Evolutionary conservation across 1,140 invertebrate genomes (phyloP), one percentile per base, ranked within the genome.

Genomic region (Epicauta chinensis): DNA sequence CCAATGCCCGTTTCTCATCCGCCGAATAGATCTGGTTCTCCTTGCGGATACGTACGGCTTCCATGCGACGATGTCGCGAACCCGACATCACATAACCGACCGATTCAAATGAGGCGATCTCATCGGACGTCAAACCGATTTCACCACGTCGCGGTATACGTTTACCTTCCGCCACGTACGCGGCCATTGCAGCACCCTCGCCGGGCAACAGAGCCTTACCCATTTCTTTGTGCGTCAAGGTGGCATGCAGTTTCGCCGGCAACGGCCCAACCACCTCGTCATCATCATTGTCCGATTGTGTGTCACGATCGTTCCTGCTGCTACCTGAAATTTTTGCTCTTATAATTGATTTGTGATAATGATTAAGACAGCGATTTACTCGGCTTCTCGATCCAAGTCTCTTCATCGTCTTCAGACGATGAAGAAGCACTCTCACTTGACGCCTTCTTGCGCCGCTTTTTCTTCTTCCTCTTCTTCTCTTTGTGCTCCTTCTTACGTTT

Each of bases 21-120:
- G 97, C 97, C 14, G 93, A 97, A 77, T 99, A 98, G 71, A 99
- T 96, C 76, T 99, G 94, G 77, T 99, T 99, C 76, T 99, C 97
- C 70, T 99, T 99, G 59, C 97, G 81, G 42, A 99, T 86, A 76
- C 97, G 91, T 1, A 99, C 97, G 63, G 97, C 97, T 75, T 99
- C 97, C 97, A 99, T 99, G 53, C 96, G 83, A 9, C 97, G 87
- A 81, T 99, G 97, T 65, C 97, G 83, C 73, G 92, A 96, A 15
- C 97, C 97, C 71, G 93, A 97, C 97, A 99, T 99, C 0, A 99
- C 96, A 65, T 90, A 92, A 11, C 97, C 97, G 11, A 94, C 91
- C n/a, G 85, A 77, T 72, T 99, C 97, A 70, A 90, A 99, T 0
- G 81, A 73, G 1, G 86, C 87, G 39, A 99, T 99, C 75, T 99